Conservation (phyloP, 2,113 vertebrate species). For the Dolichotis patagonum region DNA sequence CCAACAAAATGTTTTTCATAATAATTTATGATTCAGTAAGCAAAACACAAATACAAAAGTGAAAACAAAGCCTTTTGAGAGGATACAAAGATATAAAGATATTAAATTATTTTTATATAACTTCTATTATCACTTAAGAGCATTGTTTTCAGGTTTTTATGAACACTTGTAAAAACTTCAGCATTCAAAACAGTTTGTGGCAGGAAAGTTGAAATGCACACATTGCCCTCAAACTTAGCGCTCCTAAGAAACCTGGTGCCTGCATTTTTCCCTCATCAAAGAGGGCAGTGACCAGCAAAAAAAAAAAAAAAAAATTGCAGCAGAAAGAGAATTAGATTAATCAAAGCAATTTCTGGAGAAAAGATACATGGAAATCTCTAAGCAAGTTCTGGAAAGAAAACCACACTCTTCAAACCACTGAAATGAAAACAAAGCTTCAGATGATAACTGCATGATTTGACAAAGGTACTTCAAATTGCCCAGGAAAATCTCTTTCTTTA, state of each 20-base stretch:
- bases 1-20: not conserved
- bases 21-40: not conserved
- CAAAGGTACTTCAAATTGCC: constrained; percentile 78
- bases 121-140: not conserved
- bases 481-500: constrained; percentile 74
- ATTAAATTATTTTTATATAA: constrained; percentile 6
- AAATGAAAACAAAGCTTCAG: constrained; percentile 71
- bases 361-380: constrained; percentile 71
- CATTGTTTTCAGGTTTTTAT: not conserved
- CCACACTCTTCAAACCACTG: constrained; percentile 62
- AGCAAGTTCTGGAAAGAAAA: constrained; percentile 78
- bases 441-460: constrained; percentile 75
- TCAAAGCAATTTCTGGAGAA: constrained; percentile 81
- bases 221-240: constrained; percentile 57
- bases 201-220: not conserved
- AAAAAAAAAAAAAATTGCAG: constrained; percentile 74
- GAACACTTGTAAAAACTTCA: constrained; percentile 42
- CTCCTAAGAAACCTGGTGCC: constrained; percentile 69
- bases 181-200: constrained; percentile 46
- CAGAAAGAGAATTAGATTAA: constrained; percentile 78
- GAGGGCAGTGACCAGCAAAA: constrained; percentile 66
- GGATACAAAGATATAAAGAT: not conserved
- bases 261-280: constrained; percentile 75
- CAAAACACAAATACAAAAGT: not conserved
- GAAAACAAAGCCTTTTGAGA: not conserved